Evolutionary conservation across 2,888 invertebrate genomes (phyloP).

Genomic region (Endotricha flammealis): DNA sequence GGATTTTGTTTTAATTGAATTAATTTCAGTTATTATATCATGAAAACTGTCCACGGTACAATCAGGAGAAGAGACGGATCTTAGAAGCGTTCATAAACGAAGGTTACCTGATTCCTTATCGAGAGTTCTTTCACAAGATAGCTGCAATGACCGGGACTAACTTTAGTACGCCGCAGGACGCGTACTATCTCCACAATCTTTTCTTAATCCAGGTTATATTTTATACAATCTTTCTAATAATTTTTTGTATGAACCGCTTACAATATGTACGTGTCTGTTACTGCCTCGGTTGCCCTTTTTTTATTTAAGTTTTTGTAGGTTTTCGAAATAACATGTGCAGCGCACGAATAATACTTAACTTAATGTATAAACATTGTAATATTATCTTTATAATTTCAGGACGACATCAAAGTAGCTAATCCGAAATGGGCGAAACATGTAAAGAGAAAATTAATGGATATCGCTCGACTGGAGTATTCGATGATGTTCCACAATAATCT

Average conservation of each 20-base stretch:
- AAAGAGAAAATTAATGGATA: constrained; percentile 70
- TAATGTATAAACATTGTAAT: too few relatives aligned
- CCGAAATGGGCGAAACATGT: constrained; percentile 77
- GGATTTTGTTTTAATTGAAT: background rate
- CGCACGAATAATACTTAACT: too few relatives aligned
- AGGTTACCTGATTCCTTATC: constrained; percentile 57
- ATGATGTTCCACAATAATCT: constrained; percentile 72
- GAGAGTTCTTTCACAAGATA: constrained; percentile 63
- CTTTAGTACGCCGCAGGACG: constrained; percentile 69
- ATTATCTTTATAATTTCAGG: constrained; percentile 40
- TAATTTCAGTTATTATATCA: constrained; percentile 61
- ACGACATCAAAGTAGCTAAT: constrained; percentile 69
- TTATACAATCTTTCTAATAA: constrained; percentile 1
- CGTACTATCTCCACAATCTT: constrained; percentile 64
- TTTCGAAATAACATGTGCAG: background rate
- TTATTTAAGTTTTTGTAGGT: too few relatives aligned
- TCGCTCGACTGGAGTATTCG: constrained; percentile 71
- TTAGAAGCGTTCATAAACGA: constrained; percentile 59
- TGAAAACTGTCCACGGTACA: constrained; percentile 67
- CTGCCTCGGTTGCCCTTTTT: too few relatives aligned
- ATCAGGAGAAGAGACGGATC: constrained; percentile 63
- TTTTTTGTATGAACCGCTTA: too few relatives aligned
- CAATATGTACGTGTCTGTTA: too few relatives aligned
- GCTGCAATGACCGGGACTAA: constrained; percentile 68
- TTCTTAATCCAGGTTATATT: constrained; percentile 64